These are phyloP conservation scores for Chrysopa pallens DNA, from an alignment of 1,140 invertebrate species.

Conservation along the genomic window DNA sequence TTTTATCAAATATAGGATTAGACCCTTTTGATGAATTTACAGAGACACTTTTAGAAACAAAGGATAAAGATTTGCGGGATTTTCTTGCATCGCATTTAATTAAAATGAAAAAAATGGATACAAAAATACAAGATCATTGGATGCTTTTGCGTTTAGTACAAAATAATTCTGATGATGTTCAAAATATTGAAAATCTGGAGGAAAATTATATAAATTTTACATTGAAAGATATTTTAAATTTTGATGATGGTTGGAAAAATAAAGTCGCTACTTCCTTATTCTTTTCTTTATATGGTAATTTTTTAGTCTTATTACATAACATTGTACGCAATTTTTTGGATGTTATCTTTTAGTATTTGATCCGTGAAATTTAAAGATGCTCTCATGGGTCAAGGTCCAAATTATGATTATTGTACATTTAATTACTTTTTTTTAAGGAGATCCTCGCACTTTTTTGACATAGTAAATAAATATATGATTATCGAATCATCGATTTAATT, in stretches of 20 bases:
- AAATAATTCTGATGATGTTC: slow-evolving; percentile 25
- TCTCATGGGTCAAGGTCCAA: not conserved
- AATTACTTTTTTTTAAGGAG: too few relatives aligned
- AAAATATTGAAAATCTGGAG: slow-evolving; percentile 27
- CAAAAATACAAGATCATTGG: slow-evolving; percentile 31
- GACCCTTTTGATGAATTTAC: slow-evolving; percentile 34
- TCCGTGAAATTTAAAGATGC: not conserved
- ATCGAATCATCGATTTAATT: too few relatives aligned
- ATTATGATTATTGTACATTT: not conserved
- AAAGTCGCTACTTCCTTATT: slow-evolving; percentile 30
- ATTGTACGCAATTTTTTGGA: not conserved
- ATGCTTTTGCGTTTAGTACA: slow-evolving; percentile 31
- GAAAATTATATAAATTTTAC: slow-evolving; percentile 27
- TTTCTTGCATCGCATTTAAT: slow-evolving; percentile 37
- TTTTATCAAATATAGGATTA: slow-evolving; percentile 36
- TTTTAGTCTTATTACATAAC: not conserved
- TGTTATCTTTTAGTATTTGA: not conserved
- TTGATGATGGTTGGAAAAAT: slow-evolving; percentile 27
- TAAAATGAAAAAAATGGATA: slow-evolving; percentile 24
- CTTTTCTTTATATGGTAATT: slow-evolving; percentile 31
- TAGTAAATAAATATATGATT: too few relatives aligned
- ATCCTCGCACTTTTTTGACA: too few relatives aligned
- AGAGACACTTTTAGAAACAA: slow-evolving; percentile 28
- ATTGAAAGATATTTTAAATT: slow-evolving; percentile 27
- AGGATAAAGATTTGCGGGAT: slow-evolving; percentile 30